phyloP scores from a whole-genome alignment of 1,140 invertebrate genomes.

The Ctenoplectra terminalis region DNA sequence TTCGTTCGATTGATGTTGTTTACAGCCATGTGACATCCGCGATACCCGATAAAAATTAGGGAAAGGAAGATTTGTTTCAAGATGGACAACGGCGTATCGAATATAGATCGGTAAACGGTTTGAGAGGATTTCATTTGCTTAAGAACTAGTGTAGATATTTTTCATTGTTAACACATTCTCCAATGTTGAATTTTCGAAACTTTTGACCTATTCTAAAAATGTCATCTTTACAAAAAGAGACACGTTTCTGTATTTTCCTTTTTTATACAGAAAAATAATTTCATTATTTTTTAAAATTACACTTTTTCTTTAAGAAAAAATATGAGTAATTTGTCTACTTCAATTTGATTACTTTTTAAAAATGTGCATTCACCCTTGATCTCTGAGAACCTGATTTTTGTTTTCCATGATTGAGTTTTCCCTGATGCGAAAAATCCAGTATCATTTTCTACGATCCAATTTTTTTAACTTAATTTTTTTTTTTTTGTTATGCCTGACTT shows the following conservation, averaged over 20 bases:
- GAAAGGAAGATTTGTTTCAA: slow-evolving; percentile 24
- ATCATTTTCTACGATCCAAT: not conserved
- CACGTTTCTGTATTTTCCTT: no score
- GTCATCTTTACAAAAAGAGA: not conserved
- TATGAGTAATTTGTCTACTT: not conserved
- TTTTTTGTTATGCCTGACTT: not conserved
- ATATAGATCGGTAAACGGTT: slow-evolving; percentile 26
- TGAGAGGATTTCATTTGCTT: slow-evolving; percentile 12
- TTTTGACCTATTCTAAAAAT: not conserved
- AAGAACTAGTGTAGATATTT: not conserved
- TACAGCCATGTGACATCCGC: slow-evolving; percentile 10
- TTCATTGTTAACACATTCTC: not conserved
- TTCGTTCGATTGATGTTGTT: slow-evolving; percentile 22
- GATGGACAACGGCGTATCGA: slow-evolving; percentile 10
- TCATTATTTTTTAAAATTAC: no score
- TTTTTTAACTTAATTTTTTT: not conserved
- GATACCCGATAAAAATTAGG: slow-evolving; percentile 4
- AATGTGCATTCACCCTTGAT: not conserved
- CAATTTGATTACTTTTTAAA: not conserved
- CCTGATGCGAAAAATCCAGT: not conserved
- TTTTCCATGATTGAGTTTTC: no score
- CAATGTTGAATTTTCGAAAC: not conserved
- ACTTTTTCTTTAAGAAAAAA: not conserved
- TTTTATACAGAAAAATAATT: not conserved
- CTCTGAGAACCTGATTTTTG: not conserved